Base-by-base conservation (phyloP, 2,113 vertebrate genomes). In the Regulus satrapa region DNA sequence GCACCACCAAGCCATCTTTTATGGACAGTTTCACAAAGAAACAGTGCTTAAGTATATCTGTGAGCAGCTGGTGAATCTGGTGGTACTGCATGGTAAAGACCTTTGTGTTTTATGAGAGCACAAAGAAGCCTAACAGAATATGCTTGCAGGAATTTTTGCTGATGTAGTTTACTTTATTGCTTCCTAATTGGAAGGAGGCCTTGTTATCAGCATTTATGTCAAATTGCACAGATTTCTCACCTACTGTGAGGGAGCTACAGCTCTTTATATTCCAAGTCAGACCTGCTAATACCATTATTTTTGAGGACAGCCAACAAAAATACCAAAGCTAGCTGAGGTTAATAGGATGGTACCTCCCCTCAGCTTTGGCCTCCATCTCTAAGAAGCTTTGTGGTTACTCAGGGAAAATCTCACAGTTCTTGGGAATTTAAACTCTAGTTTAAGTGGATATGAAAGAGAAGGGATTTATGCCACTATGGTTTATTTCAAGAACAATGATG, bases 181-280 rank as follows among this genome's bases (percentile, higher is more conserved):
- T 74, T 95, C 78, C 95, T 97, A 96, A 95, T 96, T 95, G 86
- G 90, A 94, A 79, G n/a, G 40, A 85, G 51, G n/a, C 54, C 80
- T 76, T 73, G 74, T 93, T 97, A 88, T 95, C 92, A 96, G 94
- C 79, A 59, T 80, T 93, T 94, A 61, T 94, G 78, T 90, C 85
- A 93, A 82, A 55, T 79, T 92, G 81, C 87, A 92, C 77, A 91
- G 89, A 94, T 55, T 93, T 67, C 62, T 97, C 72, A 82, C 94
- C 83, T 95, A 69, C 90, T 95, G 94, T 71, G 90, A 95, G 68
- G 62, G 71, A 92, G 86, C 45, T 18, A 3, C 69, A 82, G 54
- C 18, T 62, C 84, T 92, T 83, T 71, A n/a, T 85, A 82, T 89
- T 92, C 66, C 66, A 88, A 92, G 43, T 80, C 69, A 64, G 59